A percentile compares a stretch with the other conserved stretches of the same genome.
Conservation (phyloP, 1,140 invertebrate genomes). For the Drosophila truncata region DNA sequence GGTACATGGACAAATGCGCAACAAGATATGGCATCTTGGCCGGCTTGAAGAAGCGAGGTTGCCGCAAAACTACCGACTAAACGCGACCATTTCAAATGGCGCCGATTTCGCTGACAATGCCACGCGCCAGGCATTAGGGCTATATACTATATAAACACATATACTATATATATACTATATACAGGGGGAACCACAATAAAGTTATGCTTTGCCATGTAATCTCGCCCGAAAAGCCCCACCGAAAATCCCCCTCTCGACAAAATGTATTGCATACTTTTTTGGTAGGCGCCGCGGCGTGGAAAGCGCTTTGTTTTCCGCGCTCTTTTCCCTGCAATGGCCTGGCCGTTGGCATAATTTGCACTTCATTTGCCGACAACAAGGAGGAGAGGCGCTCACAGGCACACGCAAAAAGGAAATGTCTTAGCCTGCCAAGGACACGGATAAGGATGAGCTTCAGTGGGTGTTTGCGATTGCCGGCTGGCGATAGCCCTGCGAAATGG, state of each 20-base stretch:
- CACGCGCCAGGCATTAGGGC: slow-evolving; percentile 63
- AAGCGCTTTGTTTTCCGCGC: slow-evolving; percentile 48
- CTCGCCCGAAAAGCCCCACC: slow-evolving; percentile 22
- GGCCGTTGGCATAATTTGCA: slow-evolving; percentile 72
- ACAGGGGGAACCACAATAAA: slow-evolving; percentile 34
- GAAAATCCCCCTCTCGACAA: slow-evolving; percentile 19
- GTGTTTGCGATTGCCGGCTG: slow-evolving; percentile 35
- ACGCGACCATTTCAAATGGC: slow-evolving; percentile 68
- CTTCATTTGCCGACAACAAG: slow-evolving; percentile 59
- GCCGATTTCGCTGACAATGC: slow-evolving; percentile 63
- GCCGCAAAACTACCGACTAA: slow-evolving; percentile 37
- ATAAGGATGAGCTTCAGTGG: slow-evolving; percentile 28
- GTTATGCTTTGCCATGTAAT: slow-evolving; percentile 64
- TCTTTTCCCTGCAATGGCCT: slow-evolving; percentile 49
- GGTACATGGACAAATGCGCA: slow-evolving; percentile 72
- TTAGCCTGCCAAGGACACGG: slow-evolving; percentile 47
- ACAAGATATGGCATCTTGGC: slow-evolving; percentile 64
- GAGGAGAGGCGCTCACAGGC: background rate
- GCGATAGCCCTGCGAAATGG: slow-evolving; percentile 56
- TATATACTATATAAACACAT: background rate
- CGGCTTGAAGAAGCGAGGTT: slow-evolving; percentile 40
- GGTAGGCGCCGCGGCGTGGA: slow-evolving; percentile 18
- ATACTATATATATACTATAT: background rate
- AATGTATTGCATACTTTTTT: slow-evolving; percentile 60
- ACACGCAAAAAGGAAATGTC: slow-evolving; percentile 51